Evolutionary conservation across 1,140 invertebrate genomes (phyloP), one percentile per base, ranked within the genome.

Genomic region (Brachystomella parvula): DNA sequence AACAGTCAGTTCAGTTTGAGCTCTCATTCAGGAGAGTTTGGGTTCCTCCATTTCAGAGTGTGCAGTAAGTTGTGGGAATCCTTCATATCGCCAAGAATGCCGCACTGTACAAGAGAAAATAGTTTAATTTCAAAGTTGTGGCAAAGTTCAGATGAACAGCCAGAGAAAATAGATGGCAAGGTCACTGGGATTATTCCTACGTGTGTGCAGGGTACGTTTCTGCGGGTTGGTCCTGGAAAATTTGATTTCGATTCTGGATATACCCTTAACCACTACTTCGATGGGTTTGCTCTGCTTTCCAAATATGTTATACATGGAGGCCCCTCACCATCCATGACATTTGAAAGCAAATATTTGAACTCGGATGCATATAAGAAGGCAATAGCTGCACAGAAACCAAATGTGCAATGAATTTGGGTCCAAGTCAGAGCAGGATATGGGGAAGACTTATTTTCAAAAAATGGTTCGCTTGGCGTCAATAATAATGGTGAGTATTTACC

Each of bases 341-440:
- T 70, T 64, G 61, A 73, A 31, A 68, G 69, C 19, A 70, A 70
- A 39, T 73, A 67, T 49, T 35, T 73, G 3, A 49, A 73, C n/a
- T 61, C 68, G 6, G 71, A 73, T 39, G 71, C 68, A 2, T 68
- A 70, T 31, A 70, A 66, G 44, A 39, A 61, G 17, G 71, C 71
- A 0, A 53, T 63, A 21, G 64, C 57, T 15, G 56, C 63, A 3
- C 32, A 67, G 35, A 59, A 61, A 12, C 60, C 68, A 1, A n/a
- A 63, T 70, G 2, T 32, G 68, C 6, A 65, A 66, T 35, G 71
- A 73, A 60, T 73, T 66, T 29, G 68, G 68, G 0, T 53, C 49
- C 12, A 53, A 53, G 24, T 53, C 49, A 24, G 49, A 53, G 21
- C 49, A 53, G 49, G 49, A 53, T 24, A 53, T 53, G 49, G 49